phyloP scores from a whole-genome alignment of 2,888 invertebrate species.

The Patella depressa region DNA sequence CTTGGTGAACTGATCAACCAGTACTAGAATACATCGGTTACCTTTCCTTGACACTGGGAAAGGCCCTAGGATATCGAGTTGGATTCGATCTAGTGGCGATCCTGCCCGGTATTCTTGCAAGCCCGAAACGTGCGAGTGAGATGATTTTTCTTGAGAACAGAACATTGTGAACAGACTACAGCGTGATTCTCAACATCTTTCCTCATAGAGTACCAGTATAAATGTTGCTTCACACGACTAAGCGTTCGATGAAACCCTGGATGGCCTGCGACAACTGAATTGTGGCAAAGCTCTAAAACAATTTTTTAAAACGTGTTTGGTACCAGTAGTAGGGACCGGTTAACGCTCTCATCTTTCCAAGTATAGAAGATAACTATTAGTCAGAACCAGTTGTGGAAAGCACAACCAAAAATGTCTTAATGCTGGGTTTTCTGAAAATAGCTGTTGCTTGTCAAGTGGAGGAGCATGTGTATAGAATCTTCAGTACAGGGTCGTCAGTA shows the following conservation, averaged over 20 bases:
- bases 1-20: constrained; percentile 35
- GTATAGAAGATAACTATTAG: no score
- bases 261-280: constrained; percentile 21
- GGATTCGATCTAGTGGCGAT: constrained; percentile 57
- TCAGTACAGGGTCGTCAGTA: no score
- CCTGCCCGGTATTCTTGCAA: constrained; percentile 83
- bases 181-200: constrained; percentile 25
- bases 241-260: constrained; percentile 30
- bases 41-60: constrained; percentile 28
- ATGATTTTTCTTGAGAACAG: constrained; percentile 27
- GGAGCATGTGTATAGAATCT: no score
- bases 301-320: no score
- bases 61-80: constrained; percentile 34
- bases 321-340: no score
- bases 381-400: no score
- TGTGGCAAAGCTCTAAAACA: neutral
- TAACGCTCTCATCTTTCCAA: no score
- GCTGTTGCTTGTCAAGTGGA: no score
- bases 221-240: constrained; percentile 26
- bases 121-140: constrained; percentile 22
- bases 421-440: no score
- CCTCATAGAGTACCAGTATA: constrained; percentile 29
- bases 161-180: constrained; percentile 23
- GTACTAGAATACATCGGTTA: constrained; percentile 27
- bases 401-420: no score